Evolutionary conservation across 2,888 invertebrate species (phyloP).

Genomic region (Gortyna flavago): DNA sequence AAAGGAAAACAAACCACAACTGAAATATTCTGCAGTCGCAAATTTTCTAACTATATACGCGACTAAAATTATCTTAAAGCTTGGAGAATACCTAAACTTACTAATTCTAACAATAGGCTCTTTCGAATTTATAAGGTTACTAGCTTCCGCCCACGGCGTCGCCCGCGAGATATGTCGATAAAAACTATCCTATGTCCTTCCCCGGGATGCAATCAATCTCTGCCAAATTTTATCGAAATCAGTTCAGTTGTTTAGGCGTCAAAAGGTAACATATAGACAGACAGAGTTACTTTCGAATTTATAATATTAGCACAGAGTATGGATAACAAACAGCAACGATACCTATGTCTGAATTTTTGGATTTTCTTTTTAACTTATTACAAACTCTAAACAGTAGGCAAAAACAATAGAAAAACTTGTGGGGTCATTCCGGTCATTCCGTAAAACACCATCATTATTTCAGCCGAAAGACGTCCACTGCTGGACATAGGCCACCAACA

Average conservation of each 20-base stretch:
- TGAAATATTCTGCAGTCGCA: not conserved
- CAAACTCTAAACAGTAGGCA: not conserved
- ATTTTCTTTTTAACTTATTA: not conserved
- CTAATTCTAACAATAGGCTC: not conserved
- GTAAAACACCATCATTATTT: not conserved
- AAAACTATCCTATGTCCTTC: too few relatives aligned
- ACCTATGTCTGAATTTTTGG: not conserved
- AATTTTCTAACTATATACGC: slow-evolving; percentile 1
- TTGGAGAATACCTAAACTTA: not conserved
- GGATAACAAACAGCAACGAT: not conserved
- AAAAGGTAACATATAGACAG: too few relatives aligned
- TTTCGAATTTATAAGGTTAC: not conserved
- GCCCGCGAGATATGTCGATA: too few relatives aligned
- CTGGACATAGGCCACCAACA: too few relatives aligned
- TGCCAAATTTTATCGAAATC: too few relatives aligned
- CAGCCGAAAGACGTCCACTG: too few relatives aligned
- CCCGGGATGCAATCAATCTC: too few relatives aligned
- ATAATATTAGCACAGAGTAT: too few relatives aligned
- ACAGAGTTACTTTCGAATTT: too few relatives aligned
- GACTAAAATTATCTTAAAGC: not conserved
- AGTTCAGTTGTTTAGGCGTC: too few relatives aligned
- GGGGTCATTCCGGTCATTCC: not conserved
- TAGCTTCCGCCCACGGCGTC: too few relatives aligned
- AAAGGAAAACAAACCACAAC: slow-evolving; percentile 16
- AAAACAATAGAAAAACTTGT: not conserved